phyloP scores from a whole-genome alignment of 2,797 vertebrate species.

The Tangara arthus region DNA sequence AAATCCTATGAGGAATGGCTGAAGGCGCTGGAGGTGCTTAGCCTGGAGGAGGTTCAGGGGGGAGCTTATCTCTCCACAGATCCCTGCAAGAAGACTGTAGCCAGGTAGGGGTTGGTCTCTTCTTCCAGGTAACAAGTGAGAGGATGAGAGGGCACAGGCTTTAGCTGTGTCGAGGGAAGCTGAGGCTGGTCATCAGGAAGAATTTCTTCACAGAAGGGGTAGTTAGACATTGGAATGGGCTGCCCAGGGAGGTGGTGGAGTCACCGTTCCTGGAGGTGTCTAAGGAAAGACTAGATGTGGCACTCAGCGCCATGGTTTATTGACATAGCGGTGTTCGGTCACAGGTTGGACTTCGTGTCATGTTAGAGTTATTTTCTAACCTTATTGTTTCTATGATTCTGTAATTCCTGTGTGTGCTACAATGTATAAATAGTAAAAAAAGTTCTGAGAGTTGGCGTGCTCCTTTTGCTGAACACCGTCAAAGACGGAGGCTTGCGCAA shows the following conservation, averaged over 20 bases:
- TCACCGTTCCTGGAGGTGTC: fast-evolving
- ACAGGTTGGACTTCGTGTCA: fast-evolving
- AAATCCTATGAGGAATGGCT: background rate
- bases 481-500: background rate
- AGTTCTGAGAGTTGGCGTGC: background rate
- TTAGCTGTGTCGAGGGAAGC: background rate
- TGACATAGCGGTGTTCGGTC: background rate
- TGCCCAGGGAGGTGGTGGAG: background rate
- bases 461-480: background rate
- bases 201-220: background rate
- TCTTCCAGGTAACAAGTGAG: background rate
- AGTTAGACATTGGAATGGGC: background rate
- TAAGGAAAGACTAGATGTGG: too few species aligned
- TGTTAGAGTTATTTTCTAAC: background rate
- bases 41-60: background rate
- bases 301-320: too few species aligned
- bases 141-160: too few species aligned
- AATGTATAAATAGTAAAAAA: background rate
- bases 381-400: background rate
- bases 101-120: fast-evolving
- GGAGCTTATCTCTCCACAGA: fast-evolving
- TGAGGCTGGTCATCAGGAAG: background rate
- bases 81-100: background rate
- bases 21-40: background rate
- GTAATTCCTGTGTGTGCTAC: background rate